Base-by-base conservation (phyloP, 2,888 invertebrate genomes). In the Nemotelus nigrinus region DNA sequence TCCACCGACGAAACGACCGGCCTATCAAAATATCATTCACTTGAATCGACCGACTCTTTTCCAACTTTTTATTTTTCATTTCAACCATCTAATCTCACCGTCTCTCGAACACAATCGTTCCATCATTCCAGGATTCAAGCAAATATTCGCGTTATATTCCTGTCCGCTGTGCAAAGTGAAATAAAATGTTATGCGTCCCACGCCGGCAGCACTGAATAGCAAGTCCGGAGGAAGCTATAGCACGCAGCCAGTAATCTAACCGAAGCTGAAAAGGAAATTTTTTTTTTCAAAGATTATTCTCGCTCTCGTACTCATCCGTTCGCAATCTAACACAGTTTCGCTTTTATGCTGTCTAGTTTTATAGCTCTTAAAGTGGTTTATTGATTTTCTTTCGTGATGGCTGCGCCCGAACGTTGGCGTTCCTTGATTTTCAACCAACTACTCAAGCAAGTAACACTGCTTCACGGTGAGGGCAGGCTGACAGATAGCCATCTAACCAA, bases 341-440 rank as follows among this genome's bases (percentile, higher is more conserved):
- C 55, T 70, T 70, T 70, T 70, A 72, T 57, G 72, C 58, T 72
- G 4, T 58, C 44, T 57, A 58, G 58, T 58, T 72, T 72, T 58
- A 72, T 72, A 25, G 72, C 72, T 58, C 72, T 58, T 55, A 58
- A 72, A 72, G 58, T 72, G 72, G 72, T 72, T 72, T 58, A 72
- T 72, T 72, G 58, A 72, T 58, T 72, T 57, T 72, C 63, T 1
- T 63, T 7, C 6, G 1, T 41, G 25, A 1, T 25, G 25, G 25
- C 25, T 25, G 25, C 25, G 25, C 25, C 25, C 0, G 25, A 25
- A 25, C 25, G 25, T 25, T 25, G 25, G 25, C 25, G 25, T 25
- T 25, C 1, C 25, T 25, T 25, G 25, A 25, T 25, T 25, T 25
- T 25, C 25, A 25, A 25, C 25, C 25, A 25, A 25, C 25, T 25